Evolutionary conservation across 2,797 vertebrate genomes (phyloP), one percentile per base, ranked within the genome.

Genomic region (Micrastur ruficollis): DNA sequence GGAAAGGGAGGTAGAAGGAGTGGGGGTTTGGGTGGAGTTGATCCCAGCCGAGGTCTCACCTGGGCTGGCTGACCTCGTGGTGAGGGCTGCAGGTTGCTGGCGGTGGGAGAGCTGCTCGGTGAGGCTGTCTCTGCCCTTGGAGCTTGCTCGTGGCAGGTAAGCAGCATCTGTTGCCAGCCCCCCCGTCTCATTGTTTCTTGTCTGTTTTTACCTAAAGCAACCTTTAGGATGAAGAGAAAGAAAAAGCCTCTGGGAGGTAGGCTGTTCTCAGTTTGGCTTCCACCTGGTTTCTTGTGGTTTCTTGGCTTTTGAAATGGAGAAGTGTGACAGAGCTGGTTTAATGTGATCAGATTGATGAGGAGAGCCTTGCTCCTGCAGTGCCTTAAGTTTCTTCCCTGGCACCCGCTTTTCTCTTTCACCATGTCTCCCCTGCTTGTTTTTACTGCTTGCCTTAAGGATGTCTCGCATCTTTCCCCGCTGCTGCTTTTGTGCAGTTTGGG

Each of bases 161-260:
- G 50, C 7, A n/a, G 11, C 2, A 3, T 65, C 44, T 23, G 1
- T 34, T 62, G 8, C 27, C 8, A 66, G 11, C 4, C 4, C 4
- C 17, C 13, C 2, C 4, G 7, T 15, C 8, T 65, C 26, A 62
- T 79, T 55, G 6, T 59, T 79, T 66, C 13, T 89, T 67, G 34
- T 67, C 34, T 84, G 49, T 49, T 75, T 86, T 62, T 25, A 46
- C 52, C 52, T 86, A 52, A 74, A 74, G 21, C 8, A 67, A 11
- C 40, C 19, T 66, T 47, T 55, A 65, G 27, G 15, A 34, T 56
- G 14, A 49, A 38, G 36, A 76, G 59, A 81, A 72, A 76, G 19
- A 52, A 72, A 73, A 36, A 62, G 8, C 9, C 14, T 72, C 36
- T 89, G n/a, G n/a, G 50, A 75, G 59, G 19, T 6, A 40, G 26